Evolutionary conservation across 2,888 invertebrate species (phyloP), one percentile per base, ranked within the genome.

Genomic region (Portevinia maculata): DNA sequence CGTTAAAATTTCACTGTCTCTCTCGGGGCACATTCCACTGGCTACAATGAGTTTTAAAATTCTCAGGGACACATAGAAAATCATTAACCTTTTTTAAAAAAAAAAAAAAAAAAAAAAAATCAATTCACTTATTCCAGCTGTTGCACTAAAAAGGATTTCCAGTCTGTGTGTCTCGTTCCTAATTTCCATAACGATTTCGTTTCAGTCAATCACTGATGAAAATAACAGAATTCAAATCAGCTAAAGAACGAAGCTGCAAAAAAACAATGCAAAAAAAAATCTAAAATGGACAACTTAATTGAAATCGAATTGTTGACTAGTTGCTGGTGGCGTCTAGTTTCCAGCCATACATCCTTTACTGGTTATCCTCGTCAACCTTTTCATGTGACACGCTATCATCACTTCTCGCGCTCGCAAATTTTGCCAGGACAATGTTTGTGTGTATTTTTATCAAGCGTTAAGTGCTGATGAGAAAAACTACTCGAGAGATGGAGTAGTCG

Each of bases 281-380:
- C 65, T 46, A 67, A 53, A 59, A 55, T 53, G 37, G 34, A 48
- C 53, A 50, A 73, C 57, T 65, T 78, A 83, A 83, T 83, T 83
- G 76, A 83, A 83, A 78, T 83, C 59, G 62, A 83, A 76, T 78
- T 83, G 78, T 78, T 83, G 75, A 75, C 75, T 53, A 75, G 67
- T 67, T 67, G 76, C 39, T 32, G 50, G 55, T 67, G 41, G 11
- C 39, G 13, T 48, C 30, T 46, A 48, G 32, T 19, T 19, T 19
- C 34, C 41, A 50, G 17, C 32, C n/a, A 30, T 41, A 4, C 53
- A 59, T 67, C 21, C 44, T 39, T 28, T 28, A 24, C 2, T 5
- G 24, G 24, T 24, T 5, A 5, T 24, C 24, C 24, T 34, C 65
- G 60, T 67, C 37, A 55, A 34, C 24, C 41, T 50, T 57, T 8